A percentile compares a stretch with the other conserved stretches of the same genome.
Conservation (phyloP, 1,140 invertebrate genomes). For the Camponotus floridanus region DNA sequence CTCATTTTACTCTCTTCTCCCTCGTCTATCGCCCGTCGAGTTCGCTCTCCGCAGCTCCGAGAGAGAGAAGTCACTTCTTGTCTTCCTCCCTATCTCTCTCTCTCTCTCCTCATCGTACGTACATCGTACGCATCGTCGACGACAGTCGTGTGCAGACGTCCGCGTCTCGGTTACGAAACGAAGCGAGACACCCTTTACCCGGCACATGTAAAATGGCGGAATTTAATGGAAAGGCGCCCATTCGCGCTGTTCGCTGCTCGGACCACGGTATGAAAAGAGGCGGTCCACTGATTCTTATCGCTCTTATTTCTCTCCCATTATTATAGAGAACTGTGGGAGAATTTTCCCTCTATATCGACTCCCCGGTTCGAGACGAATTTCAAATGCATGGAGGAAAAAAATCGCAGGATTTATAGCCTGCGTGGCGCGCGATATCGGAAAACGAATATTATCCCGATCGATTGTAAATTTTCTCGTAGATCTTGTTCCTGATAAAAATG, state of each 20-base stretch:
- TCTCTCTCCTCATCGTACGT: constrained; percentile 8
- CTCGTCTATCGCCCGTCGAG: constrained; percentile 34
- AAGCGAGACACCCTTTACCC: constrained; percentile 74
- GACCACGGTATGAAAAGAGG: constrained; percentile 58
- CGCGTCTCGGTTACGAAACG: constrained; percentile 72
- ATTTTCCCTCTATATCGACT: constrained; percentile 7
- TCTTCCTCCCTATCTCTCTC: constrained; percentile 27
- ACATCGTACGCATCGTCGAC: constrained; percentile 55
- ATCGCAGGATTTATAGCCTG: constrained; percentile 14
- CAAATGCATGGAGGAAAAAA: background rate
- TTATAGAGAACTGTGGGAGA: constrained; percentile 26
- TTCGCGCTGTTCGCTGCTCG: constrained; percentile 64
- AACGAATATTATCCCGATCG: constrained; percentile 4
- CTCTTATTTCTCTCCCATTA: constrained; percentile 31
- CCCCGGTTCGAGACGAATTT: constrained; percentile 12
- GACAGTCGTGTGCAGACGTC: constrained; percentile 31
- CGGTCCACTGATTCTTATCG: constrained; percentile 65
- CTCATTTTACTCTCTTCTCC: constrained; percentile 29
- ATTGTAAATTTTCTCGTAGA: constrained; percentile 16
- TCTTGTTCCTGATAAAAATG: constrained; percentile 1
- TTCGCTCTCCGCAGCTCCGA: background rate
- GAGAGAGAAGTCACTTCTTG: background rate
- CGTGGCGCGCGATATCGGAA: background rate
- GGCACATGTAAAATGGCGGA: constrained; percentile 74
- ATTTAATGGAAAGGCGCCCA: constrained; percentile 74